Conservation (phyloP, 2,888 invertebrate species). For the Sarcophaga variegata region DNA sequence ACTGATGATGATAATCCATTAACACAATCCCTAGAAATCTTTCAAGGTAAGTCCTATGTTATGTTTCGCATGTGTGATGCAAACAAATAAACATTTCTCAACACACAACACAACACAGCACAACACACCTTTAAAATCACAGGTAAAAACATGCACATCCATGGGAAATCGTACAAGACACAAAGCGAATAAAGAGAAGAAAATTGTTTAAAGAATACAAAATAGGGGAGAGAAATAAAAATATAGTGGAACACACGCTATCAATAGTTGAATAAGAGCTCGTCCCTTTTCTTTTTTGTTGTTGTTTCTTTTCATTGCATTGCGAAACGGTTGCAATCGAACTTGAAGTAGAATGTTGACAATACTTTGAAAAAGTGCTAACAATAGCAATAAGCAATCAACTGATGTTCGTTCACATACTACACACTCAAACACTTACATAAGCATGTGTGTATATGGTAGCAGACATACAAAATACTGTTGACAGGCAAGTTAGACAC, state of each 20-base stretch:
- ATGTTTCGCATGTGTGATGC: not conserved
- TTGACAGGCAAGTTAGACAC: not conserved
- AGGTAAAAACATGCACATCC: not conserved
- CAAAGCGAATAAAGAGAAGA: not conserved
- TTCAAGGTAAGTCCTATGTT: constrained; percentile 6
- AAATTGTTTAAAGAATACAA: not conserved
- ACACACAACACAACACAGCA: no score
- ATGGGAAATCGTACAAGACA: not conserved
- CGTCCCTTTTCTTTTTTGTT: not conserved
- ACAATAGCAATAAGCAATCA: constrained; percentile 51
- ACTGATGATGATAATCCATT: constrained; percentile 32
- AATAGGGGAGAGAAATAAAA: not conserved
- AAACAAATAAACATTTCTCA: not conserved
- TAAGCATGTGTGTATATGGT: not conserved
- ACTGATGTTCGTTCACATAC: not conserved
- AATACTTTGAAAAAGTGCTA: constrained; percentile 46
- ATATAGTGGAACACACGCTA: not conserved
- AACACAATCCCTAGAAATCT: constrained; percentile 28
- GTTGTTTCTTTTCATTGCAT: constrained; percentile 12
- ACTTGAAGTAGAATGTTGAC: constrained; percentile 51
- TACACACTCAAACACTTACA: not conserved
- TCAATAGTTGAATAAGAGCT: not conserved
- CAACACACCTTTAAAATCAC: not conserved
- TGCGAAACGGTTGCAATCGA: constrained; percentile 51
- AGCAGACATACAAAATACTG: not conserved